Evolutionary conservation across 2,888 invertebrate genomes (phyloP).

Genomic region (Heteromyza rotundicornis): DNA sequence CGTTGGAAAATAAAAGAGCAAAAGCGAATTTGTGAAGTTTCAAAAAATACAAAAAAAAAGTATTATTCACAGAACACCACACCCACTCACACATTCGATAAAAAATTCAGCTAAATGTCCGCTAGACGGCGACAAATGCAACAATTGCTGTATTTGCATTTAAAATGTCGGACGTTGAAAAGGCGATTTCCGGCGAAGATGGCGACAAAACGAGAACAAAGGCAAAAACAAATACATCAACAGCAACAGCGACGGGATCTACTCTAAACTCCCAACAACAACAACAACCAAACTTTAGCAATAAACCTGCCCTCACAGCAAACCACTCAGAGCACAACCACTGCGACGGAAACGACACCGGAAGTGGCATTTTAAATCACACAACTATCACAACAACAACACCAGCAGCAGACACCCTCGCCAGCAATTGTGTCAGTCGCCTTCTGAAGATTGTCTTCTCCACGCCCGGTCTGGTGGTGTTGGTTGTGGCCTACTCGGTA

Average conservation of each 20-base stretch:
- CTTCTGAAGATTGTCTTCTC: conserved; percentile 57
- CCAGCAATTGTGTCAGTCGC: conserved; percentile 44
- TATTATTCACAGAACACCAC: too few species aligned
- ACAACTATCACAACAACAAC: conserved; percentile 29
- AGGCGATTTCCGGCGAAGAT: conserved; percentile 55
- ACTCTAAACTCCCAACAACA: conserved; percentile 29
- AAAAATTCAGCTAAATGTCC: conserved; percentile 38
- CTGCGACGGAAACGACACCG: conserved; percentile 20
- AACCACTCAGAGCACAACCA: conserved; percentile 15
- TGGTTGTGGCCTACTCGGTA: conserved; percentile 77
- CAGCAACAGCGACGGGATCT: conserved; percentile 25
- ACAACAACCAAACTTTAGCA: conserved; percentile 14
- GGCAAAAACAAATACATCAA: conserved; percentile 35
- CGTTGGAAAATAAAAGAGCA: too few species aligned
- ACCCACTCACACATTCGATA: background rate
- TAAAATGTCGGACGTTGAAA: conserved; percentile 63
- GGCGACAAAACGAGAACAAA: conserved; percentile 41
- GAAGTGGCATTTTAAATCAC: conserved; percentile 28
- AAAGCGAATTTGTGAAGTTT: too few species aligned
- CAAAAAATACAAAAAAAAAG: conserved; percentile 10
- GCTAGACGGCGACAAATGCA: conserved; percentile 25
- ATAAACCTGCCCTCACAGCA: conserved; percentile 21
- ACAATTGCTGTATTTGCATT: conserved; percentile 41
- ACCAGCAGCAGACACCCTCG: conserved; percentile 2
- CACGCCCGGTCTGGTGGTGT: conserved; percentile 70